A percentile compares a stretch with the other conserved stretches of the same genome.
Conservation (phyloP, 2,113 vertebrate species). For the Chlamydotis undulata region DNA sequence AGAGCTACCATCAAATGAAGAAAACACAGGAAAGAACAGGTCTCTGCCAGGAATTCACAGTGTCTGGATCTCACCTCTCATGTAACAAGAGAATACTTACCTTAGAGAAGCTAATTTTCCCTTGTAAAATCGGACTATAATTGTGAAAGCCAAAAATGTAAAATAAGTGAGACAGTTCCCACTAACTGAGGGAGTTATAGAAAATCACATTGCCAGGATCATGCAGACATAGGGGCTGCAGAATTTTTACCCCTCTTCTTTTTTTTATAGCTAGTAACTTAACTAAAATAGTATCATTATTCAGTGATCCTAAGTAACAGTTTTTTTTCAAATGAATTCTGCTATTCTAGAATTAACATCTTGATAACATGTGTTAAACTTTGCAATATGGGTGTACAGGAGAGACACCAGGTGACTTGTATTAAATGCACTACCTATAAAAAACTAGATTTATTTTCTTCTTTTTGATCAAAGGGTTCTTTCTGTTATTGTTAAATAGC, state of each 20-base stretch:
- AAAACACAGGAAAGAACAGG: conserved; percentile 35
- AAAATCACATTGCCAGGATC: conserved; percentile 11
- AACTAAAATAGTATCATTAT: background rate
- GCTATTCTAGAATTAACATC: background rate
- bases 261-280: background rate
- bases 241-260: background rate
- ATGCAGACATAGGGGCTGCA: conserved; percentile 26
- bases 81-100: conserved; percentile 60
- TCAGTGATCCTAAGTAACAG: background rate
- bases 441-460: background rate
- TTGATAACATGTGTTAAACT: background rate
- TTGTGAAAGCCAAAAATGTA: conserved; percentile 56
- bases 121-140: conserved; percentile 50
- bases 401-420: background rate
- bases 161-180: conserved; percentile 58
- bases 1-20: conserved; percentile 32
- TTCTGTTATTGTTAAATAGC: background rate
- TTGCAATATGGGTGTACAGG: background rate
- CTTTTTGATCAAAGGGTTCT: background rate
- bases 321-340: background rate
- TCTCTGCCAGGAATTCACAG: conserved; percentile 61
- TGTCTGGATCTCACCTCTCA: conserved; percentile 65
- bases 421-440: background rate
- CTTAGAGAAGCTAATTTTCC: conserved; percentile 63
- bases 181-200: conserved; percentile 1